Evolutionary conservation across 2,888 invertebrate species (phyloP), one percentile per base, ranked within the genome.

Genomic region (Oligia fasciuncula): DNA sequence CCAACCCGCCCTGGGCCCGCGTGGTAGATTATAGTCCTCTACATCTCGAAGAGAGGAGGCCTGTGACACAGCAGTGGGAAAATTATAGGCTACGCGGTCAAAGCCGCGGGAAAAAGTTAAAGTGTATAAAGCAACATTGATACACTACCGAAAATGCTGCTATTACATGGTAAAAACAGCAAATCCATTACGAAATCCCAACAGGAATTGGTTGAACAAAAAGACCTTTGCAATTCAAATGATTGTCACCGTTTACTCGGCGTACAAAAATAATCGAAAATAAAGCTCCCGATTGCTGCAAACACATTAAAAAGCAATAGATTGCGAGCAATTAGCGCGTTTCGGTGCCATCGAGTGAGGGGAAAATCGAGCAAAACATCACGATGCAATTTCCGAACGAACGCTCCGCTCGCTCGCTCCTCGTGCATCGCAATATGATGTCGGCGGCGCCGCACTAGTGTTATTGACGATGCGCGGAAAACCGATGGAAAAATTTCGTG

Each of bases 301-400:
- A 95, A 94, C 93, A 93, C 92, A 94, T 95, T 94, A 93, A 94
- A 95, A 93, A 92, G 94, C 94, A 92, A 94, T 95, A 94, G 94
- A 95, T 94, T 94, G 94, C 90, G 80, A 94, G 94, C 95, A 95
- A 95, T 95, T 95, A 95, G 93, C 91, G 92, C 89, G 91, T 83
- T 89, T 88, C 84, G 84, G 85, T 79, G 82, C 76, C 63, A 75
- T 84, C 85, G 76, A 84, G 87, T 83, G 86, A 79, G 85, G 84
- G 79, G 75, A 82, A 88, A 88, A 87, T 80, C 81, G 92, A 92
- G 91, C 89, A 91, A 92, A 93, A 91, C 90, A 89, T 79, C 83
- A 71, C 87, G 89, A 89, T 91, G 91, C 92, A 92, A 93, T 93
- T 92, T 93, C 92, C 92, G 91, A 92, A 86, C 90, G 91, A 91